A percentile compares a stretch with the other conserved stretches of the same genome.
These are phyloP conservation scores for Luperina nickerlii DNA, from an alignment of 2,888 invertebrate genomes.

Conservation along the genomic window DNA sequence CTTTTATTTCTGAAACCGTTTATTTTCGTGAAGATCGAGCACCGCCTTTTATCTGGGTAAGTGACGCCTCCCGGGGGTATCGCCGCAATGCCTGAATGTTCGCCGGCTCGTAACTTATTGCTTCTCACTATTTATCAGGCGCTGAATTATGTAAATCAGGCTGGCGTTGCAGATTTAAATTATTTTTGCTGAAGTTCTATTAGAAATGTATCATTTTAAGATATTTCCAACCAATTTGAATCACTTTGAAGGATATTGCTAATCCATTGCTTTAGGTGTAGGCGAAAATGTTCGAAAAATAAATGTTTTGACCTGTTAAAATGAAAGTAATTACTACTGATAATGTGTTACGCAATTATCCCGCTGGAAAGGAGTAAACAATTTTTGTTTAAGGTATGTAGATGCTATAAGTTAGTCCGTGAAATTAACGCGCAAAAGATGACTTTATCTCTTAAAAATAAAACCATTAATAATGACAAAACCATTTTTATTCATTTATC, in stretches of 20 bases:
- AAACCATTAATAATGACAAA: slow-evolving; percentile 55
- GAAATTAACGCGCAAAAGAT: neutral
- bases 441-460: neutral
- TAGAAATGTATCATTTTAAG: neutral
- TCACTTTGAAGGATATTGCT: neutral
- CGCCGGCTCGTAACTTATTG: slow-evolving; percentile 17
- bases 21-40: neutral
- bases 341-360: neutral
- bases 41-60: neutral
- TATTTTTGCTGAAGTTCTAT: neutral
- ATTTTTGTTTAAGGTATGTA: too few species aligned
- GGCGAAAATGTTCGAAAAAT: too few species aligned
- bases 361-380: neutral
- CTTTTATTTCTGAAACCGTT: neutral
- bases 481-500: slow-evolving; percentile 54
- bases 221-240: neutral
- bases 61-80: slow-evolving; percentile 8
- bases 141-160: neutral
- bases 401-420: neutral
- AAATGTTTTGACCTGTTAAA: too few species aligned
- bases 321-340: too few species aligned
- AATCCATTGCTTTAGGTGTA: too few species aligned
- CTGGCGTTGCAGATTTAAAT: too few species aligned
- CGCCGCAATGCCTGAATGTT: neutral
- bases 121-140: slow-evolving; percentile 31